Percentiles rank a stretch among this genome's conserved stretches.
Evolutionary conservation across 2,113 vertebrate genomes (phyloP).

Genomic region (Glaucomys volans): DNA sequence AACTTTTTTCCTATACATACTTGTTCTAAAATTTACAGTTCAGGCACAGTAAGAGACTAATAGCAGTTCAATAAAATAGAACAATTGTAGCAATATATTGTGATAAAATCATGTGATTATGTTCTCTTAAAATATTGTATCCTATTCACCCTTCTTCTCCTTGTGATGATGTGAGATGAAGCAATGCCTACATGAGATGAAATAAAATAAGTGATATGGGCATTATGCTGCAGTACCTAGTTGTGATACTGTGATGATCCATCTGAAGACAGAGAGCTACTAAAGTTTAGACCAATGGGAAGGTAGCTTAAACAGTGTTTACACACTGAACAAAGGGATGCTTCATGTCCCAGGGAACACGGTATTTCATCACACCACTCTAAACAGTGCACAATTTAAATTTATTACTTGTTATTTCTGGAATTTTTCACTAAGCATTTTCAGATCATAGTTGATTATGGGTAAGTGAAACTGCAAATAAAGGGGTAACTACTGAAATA

Average conservation of each 20-base stretch:
- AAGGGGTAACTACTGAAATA: neutral
- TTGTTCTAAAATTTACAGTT: neutral
- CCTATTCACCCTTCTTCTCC: no score
- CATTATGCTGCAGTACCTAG: no score
- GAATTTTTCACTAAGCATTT: neutral
- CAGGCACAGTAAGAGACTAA: neutral
- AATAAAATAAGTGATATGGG: fast-evolving
- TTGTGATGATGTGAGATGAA: neutral
- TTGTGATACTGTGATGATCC: no score
- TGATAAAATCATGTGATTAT: neutral
- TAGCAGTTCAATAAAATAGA: neutral
- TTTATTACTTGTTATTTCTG: conserved; percentile 39
- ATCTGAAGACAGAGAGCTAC: no score
- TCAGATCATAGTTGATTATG: neutral
- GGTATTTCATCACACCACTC: neutral
- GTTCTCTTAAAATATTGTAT: neutral
- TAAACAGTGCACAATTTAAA: neutral
- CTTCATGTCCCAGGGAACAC: neutral
- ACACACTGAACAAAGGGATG: neutral
- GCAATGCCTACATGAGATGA: neutral
- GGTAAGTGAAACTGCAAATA: neutral
- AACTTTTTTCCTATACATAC: neutral
- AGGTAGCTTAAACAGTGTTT: neutral
- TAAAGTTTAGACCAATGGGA: neutral
- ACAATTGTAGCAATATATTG: neutral